Evolutionary conservation across 2,113 vertebrate genomes (phyloP).

Genomic region (Cricetomys ansorgei): DNA sequence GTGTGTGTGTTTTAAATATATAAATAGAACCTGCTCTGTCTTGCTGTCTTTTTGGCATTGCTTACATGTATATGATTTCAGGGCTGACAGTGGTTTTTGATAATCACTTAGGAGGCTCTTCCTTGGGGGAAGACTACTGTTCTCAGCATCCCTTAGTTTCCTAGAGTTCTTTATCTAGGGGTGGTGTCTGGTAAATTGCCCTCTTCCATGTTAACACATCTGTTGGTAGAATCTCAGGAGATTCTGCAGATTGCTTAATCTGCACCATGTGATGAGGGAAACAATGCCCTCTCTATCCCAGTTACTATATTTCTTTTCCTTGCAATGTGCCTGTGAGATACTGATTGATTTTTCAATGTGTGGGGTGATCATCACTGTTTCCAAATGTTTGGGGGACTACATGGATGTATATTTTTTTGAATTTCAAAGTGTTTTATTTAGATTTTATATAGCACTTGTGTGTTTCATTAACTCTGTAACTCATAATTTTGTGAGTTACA

Average conservation of each 20-base stretch:
- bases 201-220: not conserved
- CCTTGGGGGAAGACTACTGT: not conserved
- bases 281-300: not conserved
- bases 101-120: not conserved
- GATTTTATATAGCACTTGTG: not conserved
- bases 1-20: not conserved
- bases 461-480: not conserved
- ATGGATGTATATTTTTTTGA: not conserved
- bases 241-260: not conserved
- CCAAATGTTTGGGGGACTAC: not conserved
- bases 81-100: not conserved
- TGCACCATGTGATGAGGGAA: not conserved
- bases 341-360: not conserved
- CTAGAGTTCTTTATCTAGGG: not conserved
- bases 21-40: not conserved
- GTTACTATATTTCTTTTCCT: not conserved
- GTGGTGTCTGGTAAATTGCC: not conserved
- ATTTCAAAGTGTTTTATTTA: not conserved
- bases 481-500: not conserved
- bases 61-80: not conserved
- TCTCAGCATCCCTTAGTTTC: not conserved
- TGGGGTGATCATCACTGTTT: not conserved
- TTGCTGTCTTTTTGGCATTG: too few relatives aligned
- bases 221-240: not conserved
- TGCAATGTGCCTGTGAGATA: not conserved